Base-by-base conservation (phyloP, 2,888 invertebrate genomes). In the Leucophenga maculata region DNA sequence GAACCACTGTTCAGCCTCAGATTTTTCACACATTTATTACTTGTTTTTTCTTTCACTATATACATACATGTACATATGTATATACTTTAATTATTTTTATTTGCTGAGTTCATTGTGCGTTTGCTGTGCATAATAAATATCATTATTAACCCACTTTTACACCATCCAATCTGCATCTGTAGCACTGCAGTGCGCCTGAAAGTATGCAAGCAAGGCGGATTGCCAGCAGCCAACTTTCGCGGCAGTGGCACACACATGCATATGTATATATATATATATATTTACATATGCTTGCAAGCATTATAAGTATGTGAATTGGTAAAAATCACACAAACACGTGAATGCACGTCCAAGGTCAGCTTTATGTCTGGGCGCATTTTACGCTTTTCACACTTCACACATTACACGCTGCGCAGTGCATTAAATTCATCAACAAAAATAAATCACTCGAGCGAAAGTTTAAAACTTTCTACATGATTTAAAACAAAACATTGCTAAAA, bases 111-210 rank as follows among this genome's bases (percentile, higher is more conserved):
- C 73, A 74, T 77, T 75, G 26, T 60, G 60, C 32, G 6, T n/a
- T 16, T 48, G 26, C 16, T 22, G 62, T 0, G 82, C 74, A 82
- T 80, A 82, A 82, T 79, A 79, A 82, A 79, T 79, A 77, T 78
- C 74, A 78, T 75, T 78, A 79, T 79, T 79, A 79, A 79, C 82
- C 82, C 77, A 79, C 74, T 81, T 79, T 73, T 69, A 22, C 50
- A 54, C 67, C 55, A n/a, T n/a, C n/a, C n/a, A 62, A 48, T 6
- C 39, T 39, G 39, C 39, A 39, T 39, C 11, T 39, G 31, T 48
- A 57, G 20, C 6, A 60, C 13, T 32, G 26, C 55, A 39, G 32
- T 59, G 64, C 32, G 22, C 60, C 48, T 55, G 50, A 2, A 9
- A 65, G 26, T 50, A 9, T 32, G 39, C 9, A 14, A 14, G 32